Evolutionary conservation across 2,113 vertebrate genomes (phyloP).

Genomic region (Arvicanthis niloticus): DNA sequence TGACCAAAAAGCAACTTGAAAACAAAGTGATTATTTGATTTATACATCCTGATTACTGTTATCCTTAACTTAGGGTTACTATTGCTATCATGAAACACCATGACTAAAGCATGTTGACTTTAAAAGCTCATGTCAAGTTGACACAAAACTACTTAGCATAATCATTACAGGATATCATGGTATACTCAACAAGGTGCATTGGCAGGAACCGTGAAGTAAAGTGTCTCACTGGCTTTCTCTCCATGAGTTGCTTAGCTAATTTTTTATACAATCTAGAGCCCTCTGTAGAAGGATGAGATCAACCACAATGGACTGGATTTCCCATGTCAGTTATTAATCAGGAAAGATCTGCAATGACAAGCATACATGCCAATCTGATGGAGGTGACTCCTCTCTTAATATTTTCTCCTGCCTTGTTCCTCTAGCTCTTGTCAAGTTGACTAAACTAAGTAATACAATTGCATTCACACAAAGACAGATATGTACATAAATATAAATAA

Average conservation of each 20-base stretch:
- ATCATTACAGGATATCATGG: background rate
- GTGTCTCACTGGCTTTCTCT: background rate
- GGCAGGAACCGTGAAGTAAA: background rate
- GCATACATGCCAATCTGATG: background rate
- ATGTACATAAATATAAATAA: background rate
- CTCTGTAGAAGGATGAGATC: background rate
- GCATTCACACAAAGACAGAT: background rate
- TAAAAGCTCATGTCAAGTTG: background rate
- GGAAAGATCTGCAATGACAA: background rate
- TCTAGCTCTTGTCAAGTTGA: background rate
- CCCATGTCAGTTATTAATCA: background rate
- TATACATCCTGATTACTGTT: background rate
- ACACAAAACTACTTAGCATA: background rate
- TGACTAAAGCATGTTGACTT: background rate
- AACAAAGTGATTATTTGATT: background rate
- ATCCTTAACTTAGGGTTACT: background rate
- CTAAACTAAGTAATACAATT: background rate
- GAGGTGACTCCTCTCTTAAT: background rate
- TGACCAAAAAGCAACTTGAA: background rate
- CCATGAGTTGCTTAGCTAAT: background rate
- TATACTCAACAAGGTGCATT: background rate
- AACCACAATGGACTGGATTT: background rate
- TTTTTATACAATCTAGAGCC: background rate
- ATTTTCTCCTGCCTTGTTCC: background rate
- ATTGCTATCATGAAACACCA: background rate